Conservation (phyloP, 2,113 vertebrate genomes). For the Daubentonia madagascariensis region DNA sequence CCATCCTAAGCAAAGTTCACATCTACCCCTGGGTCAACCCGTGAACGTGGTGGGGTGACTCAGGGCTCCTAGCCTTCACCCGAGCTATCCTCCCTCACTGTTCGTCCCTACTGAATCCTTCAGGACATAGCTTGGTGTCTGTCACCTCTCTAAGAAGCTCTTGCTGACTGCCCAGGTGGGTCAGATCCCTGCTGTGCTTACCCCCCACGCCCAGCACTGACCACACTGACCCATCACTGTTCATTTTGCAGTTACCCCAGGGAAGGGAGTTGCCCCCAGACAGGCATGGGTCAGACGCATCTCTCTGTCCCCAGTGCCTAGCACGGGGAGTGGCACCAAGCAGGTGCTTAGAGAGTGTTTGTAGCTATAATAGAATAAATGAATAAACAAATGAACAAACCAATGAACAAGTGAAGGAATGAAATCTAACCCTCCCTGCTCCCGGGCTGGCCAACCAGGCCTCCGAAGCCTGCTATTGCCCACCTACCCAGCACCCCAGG, state of each 20-base stretch:
- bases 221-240: not conserved
- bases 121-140: fast-evolving
- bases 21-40: not conserved
- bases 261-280: not conserved
- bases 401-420: not conserved
- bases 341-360: not conserved
- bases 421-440: not conserved
- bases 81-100: not conserved
- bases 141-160: not conserved
- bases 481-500: not conserved
- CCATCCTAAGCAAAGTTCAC: not conserved
- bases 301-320: not conserved
- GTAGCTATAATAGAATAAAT: not conserved
- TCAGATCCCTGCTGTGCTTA: not conserved
- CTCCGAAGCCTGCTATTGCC: not conserved
- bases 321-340: not conserved
- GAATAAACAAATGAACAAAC: not conserved
- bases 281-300: no score
- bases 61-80: not conserved
- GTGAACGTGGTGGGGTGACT: fast-evolving
- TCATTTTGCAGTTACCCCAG: not conserved
- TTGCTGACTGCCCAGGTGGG: not conserved
- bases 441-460: not conserved
- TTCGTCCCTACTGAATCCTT: not conserved
- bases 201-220: not conserved